Evolutionary conservation across 2,888 invertebrate genomes (phyloP).

Genomic region (Philonicus albiceps): DNA sequence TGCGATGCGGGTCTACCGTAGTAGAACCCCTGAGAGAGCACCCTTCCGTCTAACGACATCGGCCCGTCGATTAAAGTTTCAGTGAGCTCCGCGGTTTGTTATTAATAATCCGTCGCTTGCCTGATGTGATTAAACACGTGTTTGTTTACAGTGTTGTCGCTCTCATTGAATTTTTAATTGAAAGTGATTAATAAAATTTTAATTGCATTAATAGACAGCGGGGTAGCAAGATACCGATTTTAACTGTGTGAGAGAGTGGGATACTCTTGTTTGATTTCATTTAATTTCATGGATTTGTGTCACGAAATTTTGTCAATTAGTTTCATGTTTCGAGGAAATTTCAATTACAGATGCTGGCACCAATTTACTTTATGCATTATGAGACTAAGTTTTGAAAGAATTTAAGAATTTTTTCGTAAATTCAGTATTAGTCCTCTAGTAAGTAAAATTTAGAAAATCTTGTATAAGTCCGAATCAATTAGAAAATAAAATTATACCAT

Average conservation of each 20-base stretch:
- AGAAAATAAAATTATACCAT: too few species aligned
- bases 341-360: background rate
- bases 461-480: too few species aligned
- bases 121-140: constrained; percentile 49
- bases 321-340: background rate
- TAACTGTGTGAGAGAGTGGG: background rate
- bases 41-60: constrained; percentile 37
- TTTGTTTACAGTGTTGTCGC: constrained; percentile 47
- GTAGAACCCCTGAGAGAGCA: constrained; percentile 40
- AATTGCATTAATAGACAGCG: constrained; percentile 60
- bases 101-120: constrained; percentile 48
- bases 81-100: background rate
- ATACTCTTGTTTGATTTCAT: constrained; percentile 11
- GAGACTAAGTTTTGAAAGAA: too few species aligned
- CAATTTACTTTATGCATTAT: background rate
- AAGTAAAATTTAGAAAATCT: too few species aligned
- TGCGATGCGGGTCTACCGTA: constrained; percentile 50
- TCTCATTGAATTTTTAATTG: constrained; percentile 59
- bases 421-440: too few species aligned
- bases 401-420: too few species aligned
- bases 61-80: background rate
- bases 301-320: constrained; percentile 36
- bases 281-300: constrained; percentile 43
- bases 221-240: background rate
- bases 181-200: constrained; percentile 64